Evolutionary conservation across 2,113 vertebrate species (phyloP).

Genomic region (Rhinopithecus roxellana): DNA sequence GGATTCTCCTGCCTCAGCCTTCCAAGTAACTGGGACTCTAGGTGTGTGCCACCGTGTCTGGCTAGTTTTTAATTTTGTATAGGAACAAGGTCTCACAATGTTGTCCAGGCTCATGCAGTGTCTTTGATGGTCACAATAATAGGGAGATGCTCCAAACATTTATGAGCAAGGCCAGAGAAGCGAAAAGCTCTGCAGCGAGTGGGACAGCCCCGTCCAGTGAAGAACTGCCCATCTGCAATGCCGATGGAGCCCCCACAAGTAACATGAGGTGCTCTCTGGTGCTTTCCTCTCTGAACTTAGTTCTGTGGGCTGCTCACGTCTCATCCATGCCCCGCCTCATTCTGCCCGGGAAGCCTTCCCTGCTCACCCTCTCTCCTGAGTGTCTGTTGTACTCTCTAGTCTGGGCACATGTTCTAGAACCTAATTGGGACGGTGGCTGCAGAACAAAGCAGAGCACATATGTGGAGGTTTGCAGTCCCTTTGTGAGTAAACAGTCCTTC

Average conservation of each 20-base stretch:
- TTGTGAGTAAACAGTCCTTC: not conserved
- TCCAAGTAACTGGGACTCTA: too few species aligned
- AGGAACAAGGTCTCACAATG: too few species aligned
- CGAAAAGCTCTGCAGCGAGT: too few species aligned
- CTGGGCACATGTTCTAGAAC: not conserved
- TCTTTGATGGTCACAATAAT: not conserved
- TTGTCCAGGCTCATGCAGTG: too few species aligned
- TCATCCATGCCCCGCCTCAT: accelerated
- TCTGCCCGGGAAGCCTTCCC: not conserved
- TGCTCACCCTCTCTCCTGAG: not conserved
- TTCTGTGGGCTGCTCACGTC: not conserved
- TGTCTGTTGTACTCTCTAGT: not conserved
- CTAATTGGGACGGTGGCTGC: not conserved
- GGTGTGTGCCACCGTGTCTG: too few species aligned
- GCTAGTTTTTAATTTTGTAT: too few species aligned
- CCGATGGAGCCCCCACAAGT: not conserved
- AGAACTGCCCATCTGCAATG: not conserved
- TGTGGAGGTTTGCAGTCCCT: not conserved
- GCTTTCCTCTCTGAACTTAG: not conserved
- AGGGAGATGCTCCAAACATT: not conserved
- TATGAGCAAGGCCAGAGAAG: not conserved
- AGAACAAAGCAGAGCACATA: not conserved
- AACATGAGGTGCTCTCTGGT: not conserved
- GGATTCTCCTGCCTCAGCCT: too few species aligned
- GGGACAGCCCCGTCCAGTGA: not conserved